Base-by-base conservation (phyloP, 1,140 invertebrate genomes). In the Triops cancriformis region DNA sequence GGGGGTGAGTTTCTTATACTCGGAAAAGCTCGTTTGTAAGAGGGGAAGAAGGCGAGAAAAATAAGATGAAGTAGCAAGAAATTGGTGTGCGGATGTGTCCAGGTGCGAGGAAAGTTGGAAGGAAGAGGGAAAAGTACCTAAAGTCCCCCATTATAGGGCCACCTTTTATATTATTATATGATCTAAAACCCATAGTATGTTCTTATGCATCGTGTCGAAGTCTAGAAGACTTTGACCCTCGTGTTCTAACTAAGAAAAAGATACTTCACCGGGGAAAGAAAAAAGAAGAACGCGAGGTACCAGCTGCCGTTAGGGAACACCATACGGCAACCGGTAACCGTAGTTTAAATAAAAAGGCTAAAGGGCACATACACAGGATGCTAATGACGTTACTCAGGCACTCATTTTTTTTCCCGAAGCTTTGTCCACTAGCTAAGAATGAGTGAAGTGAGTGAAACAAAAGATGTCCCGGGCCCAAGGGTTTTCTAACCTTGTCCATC, bases 301-400 rank as follows among this genome's bases (percentile, higher is more conserved):
- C 51, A 64, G 51, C 51, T 64, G 51, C 51, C 51, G 51, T 64
- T 64, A 64, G 51, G 51, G 51, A 64, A 64, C 51, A 64, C 51
- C 51, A 64, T 64, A 64, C 51, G 51, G 51, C 51, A 64, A 64
- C 51, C 51, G 51, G 51, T 64, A 23, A 37, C 2, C 31, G 51
- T 6, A 64, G 51, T 64, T 18, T n/a, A 64, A 18, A n/a, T 18
- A n/a, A 64, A 23, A 64, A 64, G 51, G 51, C 51, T 64, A 64
- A 64, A 64, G 51, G 51, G 51, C 51, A 64, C 51, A 37, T 37
- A 37, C 31, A 64, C 51, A 64, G 51, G 51, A 64, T 64, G 51
- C 51, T 64, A 64, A 64, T 64, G 51, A 64, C 51, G 51, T 64
- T 64, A 64, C 51, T 64, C 51, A 5, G 23, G 51, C 23, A 18